These are phyloP conservation scores for Chaunax sp. DNA, from an alignment of 2,797 vertebrate genomes.

Conservation along the genomic window DNA sequence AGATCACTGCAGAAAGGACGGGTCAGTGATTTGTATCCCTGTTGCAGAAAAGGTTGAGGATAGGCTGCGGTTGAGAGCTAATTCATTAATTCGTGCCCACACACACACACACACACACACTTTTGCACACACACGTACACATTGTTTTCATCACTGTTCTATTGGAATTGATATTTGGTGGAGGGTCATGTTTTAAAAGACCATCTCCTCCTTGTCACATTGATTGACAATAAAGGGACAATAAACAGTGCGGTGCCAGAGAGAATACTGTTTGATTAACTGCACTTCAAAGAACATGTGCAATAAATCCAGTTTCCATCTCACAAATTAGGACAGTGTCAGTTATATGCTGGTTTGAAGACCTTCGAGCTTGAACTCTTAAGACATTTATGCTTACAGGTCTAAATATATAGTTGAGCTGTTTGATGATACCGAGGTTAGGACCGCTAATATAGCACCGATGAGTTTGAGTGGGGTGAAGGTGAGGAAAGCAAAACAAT, in stretches of 20 bases:
- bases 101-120: background rate
- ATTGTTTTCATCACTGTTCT: conserved; percentile 45
- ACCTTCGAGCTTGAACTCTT: conserved; percentile 37
- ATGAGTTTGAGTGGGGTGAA: background rate
- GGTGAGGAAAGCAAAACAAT: background rate
- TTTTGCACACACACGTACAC: conserved; percentile 15
- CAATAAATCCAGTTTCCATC: conserved; percentile 67
- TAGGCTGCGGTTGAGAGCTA: conserved; percentile 47
- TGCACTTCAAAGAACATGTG: conserved; percentile 54
- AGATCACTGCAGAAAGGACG: conserved; percentile 44
- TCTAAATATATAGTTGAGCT: conserved; percentile 1
- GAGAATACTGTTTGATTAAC: conserved; percentile 61
- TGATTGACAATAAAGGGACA: conserved; percentile 72
- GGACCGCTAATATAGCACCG: background rate
- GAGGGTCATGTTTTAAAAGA: conserved; percentile 64
- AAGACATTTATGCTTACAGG: background rate
- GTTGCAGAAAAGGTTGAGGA: conserved; percentile 48
- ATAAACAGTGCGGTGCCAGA: conserved; percentile 47
- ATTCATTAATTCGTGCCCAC: conserved; percentile 50
- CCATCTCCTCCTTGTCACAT: conserved; percentile 63
- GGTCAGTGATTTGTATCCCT: conserved; percentile 69
- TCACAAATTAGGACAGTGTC: conserved; percentile 57
- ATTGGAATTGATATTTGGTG: conserved; percentile 63
- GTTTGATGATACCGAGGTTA: background rate
- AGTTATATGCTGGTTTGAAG: conserved; percentile 47